phyloP scores from a whole-genome alignment of 2,888 invertebrate genomes.

The Drosophila anomalata region DNA sequence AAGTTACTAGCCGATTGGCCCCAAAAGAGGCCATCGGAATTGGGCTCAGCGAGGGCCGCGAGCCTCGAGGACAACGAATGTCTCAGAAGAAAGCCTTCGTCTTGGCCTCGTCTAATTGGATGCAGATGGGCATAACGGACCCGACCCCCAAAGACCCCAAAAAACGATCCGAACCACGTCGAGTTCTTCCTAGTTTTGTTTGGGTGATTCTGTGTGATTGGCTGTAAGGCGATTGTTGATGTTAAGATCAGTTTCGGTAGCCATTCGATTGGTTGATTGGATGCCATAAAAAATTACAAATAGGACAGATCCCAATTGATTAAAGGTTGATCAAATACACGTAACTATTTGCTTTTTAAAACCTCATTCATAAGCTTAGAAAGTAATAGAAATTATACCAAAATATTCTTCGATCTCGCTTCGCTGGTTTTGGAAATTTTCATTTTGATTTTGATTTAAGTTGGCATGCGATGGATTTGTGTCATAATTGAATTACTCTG shows the following conservation, averaged over 20 bases:
- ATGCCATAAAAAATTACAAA: not conserved
- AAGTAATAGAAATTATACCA: constrained; percentile 11
- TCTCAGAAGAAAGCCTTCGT: constrained; percentile 46
- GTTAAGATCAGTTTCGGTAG: constrained; percentile 37
- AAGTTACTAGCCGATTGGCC: constrained; percentile 75
- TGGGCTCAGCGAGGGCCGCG: constrained; percentile 50
- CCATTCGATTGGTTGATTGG: not conserved
- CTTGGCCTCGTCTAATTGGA: constrained; percentile 74
- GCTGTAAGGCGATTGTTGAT: constrained; percentile 32
- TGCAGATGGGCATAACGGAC: constrained; percentile 68
- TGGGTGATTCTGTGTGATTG: constrained; percentile 29
- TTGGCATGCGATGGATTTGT: constrained; percentile 72
- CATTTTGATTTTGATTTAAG: constrained; percentile 20
- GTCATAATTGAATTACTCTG: constrained; percentile 72
- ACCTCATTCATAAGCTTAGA: not conserved
- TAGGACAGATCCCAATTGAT: not conserved
- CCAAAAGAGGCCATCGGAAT: constrained; percentile 77
- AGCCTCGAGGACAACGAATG: constrained; percentile 51
- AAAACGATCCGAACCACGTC: constrained; percentile 18
- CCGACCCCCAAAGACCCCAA: constrained; percentile 37
- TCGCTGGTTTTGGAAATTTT: constrained; percentile 65
- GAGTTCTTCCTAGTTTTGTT: not conserved
- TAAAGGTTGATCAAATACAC: not conserved
- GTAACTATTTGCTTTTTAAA: not conserved
- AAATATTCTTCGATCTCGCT: constrained; percentile 47